These are phyloP conservation scores for Brachyhypopomus gauderio DNA, from an alignment of 2,113 vertebrate genomes.

Conservation along the genomic window DNA sequence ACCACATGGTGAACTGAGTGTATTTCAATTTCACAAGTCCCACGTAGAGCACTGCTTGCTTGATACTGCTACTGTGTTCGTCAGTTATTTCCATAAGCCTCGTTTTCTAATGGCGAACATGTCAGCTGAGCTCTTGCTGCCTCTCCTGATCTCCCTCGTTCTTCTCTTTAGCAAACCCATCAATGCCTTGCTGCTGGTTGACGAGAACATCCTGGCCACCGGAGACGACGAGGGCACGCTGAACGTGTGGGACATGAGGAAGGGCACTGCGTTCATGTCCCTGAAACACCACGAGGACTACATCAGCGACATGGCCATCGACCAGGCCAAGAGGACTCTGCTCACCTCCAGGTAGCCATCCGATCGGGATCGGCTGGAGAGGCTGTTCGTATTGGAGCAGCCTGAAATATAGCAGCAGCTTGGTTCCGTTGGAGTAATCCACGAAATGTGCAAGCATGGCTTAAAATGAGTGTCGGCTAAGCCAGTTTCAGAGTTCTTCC, in stretches of 20 bases:
- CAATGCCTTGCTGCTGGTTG: conserved; percentile 87
- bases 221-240: conserved; percentile 86
- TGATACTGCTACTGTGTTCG: too few species aligned
- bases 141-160: not conserved
- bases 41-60: too few species aligned
- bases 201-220: conserved; percentile 87
- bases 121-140: too few species aligned
- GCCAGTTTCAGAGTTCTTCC: too few species aligned
- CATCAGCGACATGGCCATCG: conserved; percentile 87
- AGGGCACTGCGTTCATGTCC: conserved; percentile 83
- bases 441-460: too few species aligned
- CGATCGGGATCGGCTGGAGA: not conserved
- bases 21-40: too few species aligned
- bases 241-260: conserved; percentile 95
- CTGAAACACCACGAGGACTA: conserved; percentile 93
- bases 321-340: conserved; percentile 83
- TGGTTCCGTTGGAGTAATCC: not conserved
- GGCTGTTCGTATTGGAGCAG: not conserved
- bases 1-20: not conserved
- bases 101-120: too few species aligned
- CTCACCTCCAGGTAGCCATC: conserved; percentile 85
- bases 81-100: too few species aligned
- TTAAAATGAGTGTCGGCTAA: too few species aligned
- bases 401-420: not conserved
- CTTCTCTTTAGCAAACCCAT: conserved; percentile 72